Percentiles rank a stretch among this genome's conserved stretches.
Conservation (phyloP, 2,113 vertebrate species). For the Silurus meridionalis region DNA sequence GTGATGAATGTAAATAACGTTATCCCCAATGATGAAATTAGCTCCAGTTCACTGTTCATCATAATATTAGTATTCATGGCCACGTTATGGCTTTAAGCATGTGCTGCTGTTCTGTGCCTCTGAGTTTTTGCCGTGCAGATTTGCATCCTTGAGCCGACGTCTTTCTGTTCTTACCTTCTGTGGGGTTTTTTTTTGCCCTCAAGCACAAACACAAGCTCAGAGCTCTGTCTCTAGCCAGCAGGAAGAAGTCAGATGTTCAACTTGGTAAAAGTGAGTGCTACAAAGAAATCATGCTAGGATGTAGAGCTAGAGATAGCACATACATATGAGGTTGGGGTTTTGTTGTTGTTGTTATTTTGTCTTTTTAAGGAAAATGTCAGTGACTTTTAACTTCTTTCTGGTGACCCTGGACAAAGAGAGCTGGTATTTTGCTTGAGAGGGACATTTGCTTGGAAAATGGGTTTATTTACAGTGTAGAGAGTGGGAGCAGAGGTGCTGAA, state of each 20-base stretch:
- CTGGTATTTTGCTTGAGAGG: slow-evolving; percentile 27
- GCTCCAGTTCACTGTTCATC: background rate
- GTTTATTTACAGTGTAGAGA: slow-evolving; percentile 29
- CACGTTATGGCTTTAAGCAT: background rate
- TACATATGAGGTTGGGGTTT: too few relatives aligned
- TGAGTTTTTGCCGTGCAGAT: background rate
- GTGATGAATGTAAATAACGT: background rate
- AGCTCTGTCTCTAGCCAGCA: background rate
- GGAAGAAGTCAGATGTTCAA: background rate
- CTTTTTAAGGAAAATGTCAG: slow-evolving; percentile 20
- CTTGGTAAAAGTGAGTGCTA: background rate
- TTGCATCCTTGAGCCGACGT: slow-evolving; percentile 18
- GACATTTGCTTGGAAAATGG: slow-evolving; percentile 7
- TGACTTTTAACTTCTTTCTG: slow-evolving; percentile 7
- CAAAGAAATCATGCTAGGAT: background rate
- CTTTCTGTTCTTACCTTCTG: slow-evolving; percentile 5
- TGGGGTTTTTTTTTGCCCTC: background rate
- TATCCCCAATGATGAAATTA: background rate
- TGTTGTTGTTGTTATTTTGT: background rate
- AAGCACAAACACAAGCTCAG: background rate
- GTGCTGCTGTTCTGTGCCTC: background rate
- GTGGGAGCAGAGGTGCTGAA: background rate
- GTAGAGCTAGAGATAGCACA: background rate
- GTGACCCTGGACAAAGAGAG: slow-evolving; percentile 31
- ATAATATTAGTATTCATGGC: background rate